A percentile compares a stretch with the other conserved stretches of the same genome.
Conservation (phyloP, 2,888 invertebrate genomes). For the Amphipyra tragopoginis region DNA sequence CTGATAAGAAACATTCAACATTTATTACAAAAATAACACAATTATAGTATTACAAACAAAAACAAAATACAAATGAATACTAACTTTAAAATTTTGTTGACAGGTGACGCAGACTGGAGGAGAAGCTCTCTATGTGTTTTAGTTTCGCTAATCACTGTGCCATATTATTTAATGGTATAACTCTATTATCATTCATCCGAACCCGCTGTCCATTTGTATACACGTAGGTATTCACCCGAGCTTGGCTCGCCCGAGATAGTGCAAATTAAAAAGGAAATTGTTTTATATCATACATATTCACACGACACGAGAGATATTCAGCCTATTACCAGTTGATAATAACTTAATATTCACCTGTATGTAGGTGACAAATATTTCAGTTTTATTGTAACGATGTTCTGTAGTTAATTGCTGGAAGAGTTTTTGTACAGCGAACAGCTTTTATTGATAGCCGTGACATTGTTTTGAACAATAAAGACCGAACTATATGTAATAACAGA, state of each 20-base stretch:
- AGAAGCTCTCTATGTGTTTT: constrained; percentile 74
- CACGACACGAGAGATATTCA: constrained; percentile 12
- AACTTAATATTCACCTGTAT: constrained; percentile 6
- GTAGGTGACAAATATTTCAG: neutral
- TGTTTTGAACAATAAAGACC: constrained; percentile 18
- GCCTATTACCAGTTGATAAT: constrained; percentile 6
- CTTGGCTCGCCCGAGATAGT: constrained; percentile 52
- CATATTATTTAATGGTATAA: constrained; percentile 63
- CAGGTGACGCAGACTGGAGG: constrained; percentile 81
- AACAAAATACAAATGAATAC: neutral
- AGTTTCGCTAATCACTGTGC: constrained; percentile 64
- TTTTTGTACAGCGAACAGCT: too few species aligned
- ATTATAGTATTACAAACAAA: too few species aligned
- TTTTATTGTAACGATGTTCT: too few species aligned
- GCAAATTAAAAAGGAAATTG: constrained; percentile 46
- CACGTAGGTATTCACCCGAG: constrained; percentile 40
- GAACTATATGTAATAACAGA: constrained; percentile 11
- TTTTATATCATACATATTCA: constrained; percentile 28
- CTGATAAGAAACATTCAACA: too few species aligned
- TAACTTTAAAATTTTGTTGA: constrained; percentile 54
- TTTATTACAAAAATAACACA: too few species aligned
- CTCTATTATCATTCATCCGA: constrained; percentile 38
- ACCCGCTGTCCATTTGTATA: constrained; percentile 49
- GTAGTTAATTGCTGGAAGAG: too few species aligned
- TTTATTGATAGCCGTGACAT: constrained; percentile 30